Evolutionary conservation across 2,888 invertebrate genomes (phyloP).

Genomic region (Stenodema calcarata): DNA sequence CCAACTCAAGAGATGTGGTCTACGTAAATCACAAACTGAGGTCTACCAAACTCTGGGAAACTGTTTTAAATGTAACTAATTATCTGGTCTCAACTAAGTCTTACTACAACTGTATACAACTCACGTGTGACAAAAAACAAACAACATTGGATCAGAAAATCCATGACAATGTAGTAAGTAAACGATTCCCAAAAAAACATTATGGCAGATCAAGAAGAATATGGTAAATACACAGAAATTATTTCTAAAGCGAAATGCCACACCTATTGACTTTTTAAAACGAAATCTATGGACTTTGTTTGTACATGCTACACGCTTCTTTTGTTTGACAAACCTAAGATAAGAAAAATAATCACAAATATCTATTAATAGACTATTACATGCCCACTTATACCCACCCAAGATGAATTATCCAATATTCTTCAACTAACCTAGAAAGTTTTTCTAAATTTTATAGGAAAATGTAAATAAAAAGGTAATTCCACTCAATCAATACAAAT

Average conservation of each 20-base stretch:
- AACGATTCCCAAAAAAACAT: neutral
- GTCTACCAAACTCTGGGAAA: conserved; percentile 18
- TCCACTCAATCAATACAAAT: conserved; percentile 16
- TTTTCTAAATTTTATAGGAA: neutral
- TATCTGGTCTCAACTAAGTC: neutral
- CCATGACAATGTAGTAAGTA: neutral
- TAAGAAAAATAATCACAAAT: neutral
- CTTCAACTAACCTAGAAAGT: neutral
- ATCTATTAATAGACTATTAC: neutral
- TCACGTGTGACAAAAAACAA: neutral
- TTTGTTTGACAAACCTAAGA: neutral
- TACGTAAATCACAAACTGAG: neutral
- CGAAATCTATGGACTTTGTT: neutral
- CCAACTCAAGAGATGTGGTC: neutral
- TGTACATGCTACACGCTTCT: conserved; percentile 18
- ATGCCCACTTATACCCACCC: conserved; percentile 25
- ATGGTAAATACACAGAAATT: neutral
- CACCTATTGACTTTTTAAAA: neutral
- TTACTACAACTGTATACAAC: neutral
- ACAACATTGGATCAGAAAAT: neutral
- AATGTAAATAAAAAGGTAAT: neutral
- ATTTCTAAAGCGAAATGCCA: neutral
- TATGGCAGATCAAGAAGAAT: neutral
- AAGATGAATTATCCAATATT: neutral
- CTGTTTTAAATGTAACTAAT: neutral